Conservation (phyloP, 2,113 vertebrate species). For the Tricholaema leucomelas region DNA sequence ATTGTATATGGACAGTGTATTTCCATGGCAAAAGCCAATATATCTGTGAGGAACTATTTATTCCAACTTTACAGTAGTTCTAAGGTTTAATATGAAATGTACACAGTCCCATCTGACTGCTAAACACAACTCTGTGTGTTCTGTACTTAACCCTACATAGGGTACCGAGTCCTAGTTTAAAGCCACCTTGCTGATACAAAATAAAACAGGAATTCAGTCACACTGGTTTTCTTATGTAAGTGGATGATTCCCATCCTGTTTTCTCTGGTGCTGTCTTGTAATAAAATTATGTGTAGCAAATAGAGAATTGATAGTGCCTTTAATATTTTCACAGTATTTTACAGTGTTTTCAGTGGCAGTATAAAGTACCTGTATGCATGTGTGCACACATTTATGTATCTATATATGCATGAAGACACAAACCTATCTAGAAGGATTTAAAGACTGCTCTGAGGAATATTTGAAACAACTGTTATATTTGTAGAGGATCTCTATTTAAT, state of each 20-base stretch:
- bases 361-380: neutral
- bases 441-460: neutral
- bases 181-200: neutral
- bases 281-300: neutral
- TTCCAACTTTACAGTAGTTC: neutral
- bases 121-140: neutral
- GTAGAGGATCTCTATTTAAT: too few species aligned
- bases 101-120: neutral
- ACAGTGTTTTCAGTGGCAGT: neutral
- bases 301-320: neutral
- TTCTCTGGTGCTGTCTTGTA: neutral
- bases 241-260: neutral
- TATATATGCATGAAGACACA: neutral
- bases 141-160: neutral
- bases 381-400: neutral
- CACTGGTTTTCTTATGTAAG: neutral
- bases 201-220: neutral
- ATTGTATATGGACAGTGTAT: neutral
- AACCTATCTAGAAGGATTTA: neutral
- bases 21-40: neutral
- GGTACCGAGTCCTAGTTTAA: neutral
- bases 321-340: neutral
- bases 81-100: neutral
- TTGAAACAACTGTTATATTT: neutral
- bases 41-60: slow-evolving; percentile 2